phyloP scores from a whole-genome alignment of 2,797 vertebrate species.

The Schizothorax lantsangensis region DNA sequence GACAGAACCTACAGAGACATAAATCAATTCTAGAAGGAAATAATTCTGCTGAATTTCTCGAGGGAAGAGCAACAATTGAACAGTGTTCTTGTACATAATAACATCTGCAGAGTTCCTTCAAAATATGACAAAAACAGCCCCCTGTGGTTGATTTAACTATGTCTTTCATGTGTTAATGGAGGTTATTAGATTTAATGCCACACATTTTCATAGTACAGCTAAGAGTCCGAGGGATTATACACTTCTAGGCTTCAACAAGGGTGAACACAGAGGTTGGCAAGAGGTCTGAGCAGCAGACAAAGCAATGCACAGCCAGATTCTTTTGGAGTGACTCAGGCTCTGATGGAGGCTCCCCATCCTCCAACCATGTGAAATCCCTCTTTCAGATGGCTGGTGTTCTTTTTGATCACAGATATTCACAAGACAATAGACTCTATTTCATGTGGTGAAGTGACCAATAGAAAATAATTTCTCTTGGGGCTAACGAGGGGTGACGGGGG shows the following conservation, averaged over 20 bases:
- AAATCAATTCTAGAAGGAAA: constrained; percentile 76
- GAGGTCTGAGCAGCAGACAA: constrained; percentile 60
- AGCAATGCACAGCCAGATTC: constrained; percentile 64
- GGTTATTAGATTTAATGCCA: constrained; percentile 74
- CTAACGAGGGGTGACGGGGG: constrained; percentile 58
- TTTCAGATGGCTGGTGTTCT: constrained; percentile 56
- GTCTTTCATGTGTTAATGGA: constrained; percentile 79
- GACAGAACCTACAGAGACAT: constrained; percentile 65
- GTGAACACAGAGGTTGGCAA: constrained; percentile 29
- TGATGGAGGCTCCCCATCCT: constrained; percentile 52
- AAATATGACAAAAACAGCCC: constrained; percentile 69
- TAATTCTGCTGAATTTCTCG: constrained; percentile 66
- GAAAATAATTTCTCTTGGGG: constrained; percentile 64
- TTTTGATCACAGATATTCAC: constrained; percentile 70
- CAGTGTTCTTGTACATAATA: constrained; percentile 65
- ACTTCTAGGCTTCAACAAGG: constrained; percentile 40
- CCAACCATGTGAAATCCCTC: constrained; percentile 48
- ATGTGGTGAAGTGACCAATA: constrained; percentile 56
- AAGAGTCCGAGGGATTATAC: constrained; percentile 53
- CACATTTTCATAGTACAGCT: constrained; percentile 68
- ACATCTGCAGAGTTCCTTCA: constrained; percentile 64
- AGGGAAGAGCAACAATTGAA: constrained; percentile 63
- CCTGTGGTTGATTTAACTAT: constrained; percentile 65
- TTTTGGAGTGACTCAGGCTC: constrained; percentile 67
- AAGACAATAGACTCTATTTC: constrained; percentile 51